Conservation (phyloP, 2,797 vertebrate species). For the Dipus sagitta region DNA sequence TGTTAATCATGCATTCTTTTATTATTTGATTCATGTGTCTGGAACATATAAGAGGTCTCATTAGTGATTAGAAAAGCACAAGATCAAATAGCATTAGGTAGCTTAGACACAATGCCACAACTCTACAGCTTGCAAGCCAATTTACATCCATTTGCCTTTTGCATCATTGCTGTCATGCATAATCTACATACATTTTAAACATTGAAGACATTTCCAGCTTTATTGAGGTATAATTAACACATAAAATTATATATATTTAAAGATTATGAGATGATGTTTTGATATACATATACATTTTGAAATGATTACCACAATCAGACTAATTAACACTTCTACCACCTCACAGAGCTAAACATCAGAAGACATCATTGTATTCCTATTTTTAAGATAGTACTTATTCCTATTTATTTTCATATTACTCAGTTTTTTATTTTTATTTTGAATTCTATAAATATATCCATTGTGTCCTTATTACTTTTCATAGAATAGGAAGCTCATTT, state of each 20-base stretch:
- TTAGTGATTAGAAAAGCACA: not conserved
- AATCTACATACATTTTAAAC: not conserved
- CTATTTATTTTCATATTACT: not conserved
- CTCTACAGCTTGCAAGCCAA: not conserved
- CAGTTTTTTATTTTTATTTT: not conserved
- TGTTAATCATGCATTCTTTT: not conserved
- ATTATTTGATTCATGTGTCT: not conserved
- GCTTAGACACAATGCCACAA: not conserved
- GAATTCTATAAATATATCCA: not conserved
- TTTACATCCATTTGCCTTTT: constrained; percentile 2
- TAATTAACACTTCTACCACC: not conserved
- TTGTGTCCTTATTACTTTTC: not conserved
- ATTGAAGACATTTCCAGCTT: not conserved
- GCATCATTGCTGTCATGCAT: not conserved
- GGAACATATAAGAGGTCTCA: not conserved
- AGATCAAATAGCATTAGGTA: not conserved
- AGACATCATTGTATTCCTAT: not conserved
- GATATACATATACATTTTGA: not conserved
- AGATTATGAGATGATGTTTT: constrained; percentile 19
- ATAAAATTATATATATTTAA: constrained; percentile 42
- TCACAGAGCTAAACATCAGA: not conserved
- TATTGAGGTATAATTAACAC: constrained; percentile 22
- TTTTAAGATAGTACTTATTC: not conserved
- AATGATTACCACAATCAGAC: constrained; percentile 33
- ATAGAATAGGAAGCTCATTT: too few species aligned